These are phyloP conservation scores for Cyprinus carpio DNA, from an alignment of 2,113 vertebrate genomes.

Conservation along the genomic window DNA sequence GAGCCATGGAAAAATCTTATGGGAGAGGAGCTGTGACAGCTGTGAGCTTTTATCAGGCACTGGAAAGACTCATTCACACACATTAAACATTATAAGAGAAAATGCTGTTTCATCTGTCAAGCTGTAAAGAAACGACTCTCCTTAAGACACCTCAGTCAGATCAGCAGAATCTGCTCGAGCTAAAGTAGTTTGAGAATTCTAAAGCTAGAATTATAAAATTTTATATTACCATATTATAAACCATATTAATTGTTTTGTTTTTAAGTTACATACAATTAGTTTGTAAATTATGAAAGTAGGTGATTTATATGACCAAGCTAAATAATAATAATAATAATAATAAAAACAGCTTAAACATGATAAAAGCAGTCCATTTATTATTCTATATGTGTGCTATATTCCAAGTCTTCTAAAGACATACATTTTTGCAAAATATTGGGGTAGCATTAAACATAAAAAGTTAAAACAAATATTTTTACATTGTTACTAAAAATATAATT, in stretches of 20 bases:
- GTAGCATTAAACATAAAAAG: neutral
- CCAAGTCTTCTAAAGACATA: neutral
- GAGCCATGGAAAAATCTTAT: neutral
- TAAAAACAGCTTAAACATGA: no score
- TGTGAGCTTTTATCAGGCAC: slow-evolving; percentile 12
- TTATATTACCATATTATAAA: no score
- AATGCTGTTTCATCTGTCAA: neutral
- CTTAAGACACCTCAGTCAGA: neutral
- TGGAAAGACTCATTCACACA: neutral
- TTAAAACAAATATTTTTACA: neutral
- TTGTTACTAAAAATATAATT: neutral
- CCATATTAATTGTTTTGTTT: neutral
- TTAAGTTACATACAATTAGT: neutral
- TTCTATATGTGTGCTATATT: neutral
- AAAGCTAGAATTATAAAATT: neutral
- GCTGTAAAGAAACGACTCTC: neutral
- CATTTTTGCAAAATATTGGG: neutral
- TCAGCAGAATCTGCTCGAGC: neutral
- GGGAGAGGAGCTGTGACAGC: slow-evolving; percentile 14
- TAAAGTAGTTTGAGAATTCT: neutral
- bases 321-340: no score
- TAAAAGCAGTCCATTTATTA: neutral
- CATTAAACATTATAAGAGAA: slow-evolving; percentile 9
- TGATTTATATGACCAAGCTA: neutral
- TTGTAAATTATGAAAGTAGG: neutral